Base-by-base conservation (phyloP, 2,888 invertebrate genomes). In the Drosophila neotestacea region DNA sequence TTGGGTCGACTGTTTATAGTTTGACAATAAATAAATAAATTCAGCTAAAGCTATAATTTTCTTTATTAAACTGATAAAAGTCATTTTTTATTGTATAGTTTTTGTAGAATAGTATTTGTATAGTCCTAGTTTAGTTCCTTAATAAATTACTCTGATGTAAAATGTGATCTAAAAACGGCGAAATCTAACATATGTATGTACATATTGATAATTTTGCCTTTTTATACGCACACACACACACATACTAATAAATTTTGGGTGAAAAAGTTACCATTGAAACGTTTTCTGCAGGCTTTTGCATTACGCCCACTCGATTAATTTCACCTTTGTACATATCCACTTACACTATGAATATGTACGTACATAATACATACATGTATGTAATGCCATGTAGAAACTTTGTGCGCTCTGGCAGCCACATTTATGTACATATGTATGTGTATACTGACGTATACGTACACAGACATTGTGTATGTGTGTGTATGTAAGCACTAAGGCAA, bases 401-500 rank as follows among this genome's bases (percentile, higher is more conserved):
- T 72, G 55, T 67, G 52, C 51, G 55, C 64, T 69, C 61, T 67
- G 54, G 46, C 70, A 68, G 59, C 38, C 62, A 69, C 66, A 71
- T 61, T 62, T 50, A 66, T 54, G 70, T 67, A 32, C 32, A 6
- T 22, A 44, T 38, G 22, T 50, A 10, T 28, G 10, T 39, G 16
- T 16, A 22, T 32, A 42, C n/a, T 36, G n/a, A 46, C 13, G 38
- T 44, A 50, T 44, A 50, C 44, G 38, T 52, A 51, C 44, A 64
- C 28, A 47, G 22, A 46, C 7, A 47, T 36, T 58, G 47, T 51
- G 34, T 30, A 28, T 58, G 47, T 42, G 38, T 36, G 38, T 58
- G 55, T 70, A 51, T 72, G 65, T 64, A 68, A 68, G 74, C 68
- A 69, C 73, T 70, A 85, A 83, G 85, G 83, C 85, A 85, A 70